Evolutionary conservation across 1,140 invertebrate species (phyloP).

Genomic region (Aculops lycopersici): DNA sequence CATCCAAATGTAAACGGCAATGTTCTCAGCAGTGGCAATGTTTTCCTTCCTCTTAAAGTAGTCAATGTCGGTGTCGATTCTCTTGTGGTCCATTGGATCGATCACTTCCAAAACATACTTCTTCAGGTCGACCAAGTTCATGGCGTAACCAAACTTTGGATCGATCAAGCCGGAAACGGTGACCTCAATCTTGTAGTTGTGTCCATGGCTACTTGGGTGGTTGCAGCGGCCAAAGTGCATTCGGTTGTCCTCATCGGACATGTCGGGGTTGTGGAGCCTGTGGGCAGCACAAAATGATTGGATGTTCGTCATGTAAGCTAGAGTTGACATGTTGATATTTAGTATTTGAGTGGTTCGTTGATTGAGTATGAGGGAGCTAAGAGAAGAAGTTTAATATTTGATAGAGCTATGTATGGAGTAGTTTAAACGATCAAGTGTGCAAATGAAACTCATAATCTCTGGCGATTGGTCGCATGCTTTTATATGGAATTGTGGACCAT

Average conservation of each 20-base stretch:
- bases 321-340: too few relatives aligned
- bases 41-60: constrained; percentile 29
- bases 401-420: too few relatives aligned
- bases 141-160: constrained; percentile 61
- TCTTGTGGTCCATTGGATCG: constrained; percentile 62
- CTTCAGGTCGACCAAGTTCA: constrained; percentile 70
- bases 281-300: constrained; percentile 24
- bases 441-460: too few relatives aligned
- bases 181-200: constrained; percentile 80
- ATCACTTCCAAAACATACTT: constrained; percentile 32
- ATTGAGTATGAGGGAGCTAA: too few relatives aligned
- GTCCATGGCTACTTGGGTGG: constrained; percentile 76
- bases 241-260: constrained; percentile 42
- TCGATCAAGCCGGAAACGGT: constrained; percentile 54
- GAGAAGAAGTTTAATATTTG: too few relatives aligned
- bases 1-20: constrained; percentile 65
- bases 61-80: constrained; percentile 67
- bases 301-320: constrained; percentile 20
- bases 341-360: too few relatives aligned
- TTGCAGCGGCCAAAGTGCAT: constrained; percentile 74
- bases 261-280: constrained; percentile 22
- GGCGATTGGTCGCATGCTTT: too few relatives aligned
- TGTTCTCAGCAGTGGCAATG: constrained; percentile 65
- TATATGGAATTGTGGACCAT: too few relatives aligned
- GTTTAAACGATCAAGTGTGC: too few relatives aligned